These are phyloP conservation scores for Drosophila carrolli DNA, from an alignment of 1,140 invertebrate species.

Conservation along the genomic window DNA sequence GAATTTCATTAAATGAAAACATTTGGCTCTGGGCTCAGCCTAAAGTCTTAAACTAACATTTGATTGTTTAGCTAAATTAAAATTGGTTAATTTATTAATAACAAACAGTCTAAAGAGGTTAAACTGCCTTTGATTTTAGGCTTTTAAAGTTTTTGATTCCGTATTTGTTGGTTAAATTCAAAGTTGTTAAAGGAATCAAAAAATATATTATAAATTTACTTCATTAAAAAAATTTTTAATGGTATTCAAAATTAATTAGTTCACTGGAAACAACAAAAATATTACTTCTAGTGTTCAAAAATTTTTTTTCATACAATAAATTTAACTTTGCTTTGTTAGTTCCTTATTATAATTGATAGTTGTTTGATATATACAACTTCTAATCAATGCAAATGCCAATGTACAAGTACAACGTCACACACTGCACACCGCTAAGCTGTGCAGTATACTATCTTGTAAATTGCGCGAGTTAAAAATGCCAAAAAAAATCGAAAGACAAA, in stretches of 20 bases:
- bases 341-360: too few relatives aligned
- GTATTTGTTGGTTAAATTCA: too few relatives aligned
- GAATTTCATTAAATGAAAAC: not conserved
- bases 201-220: too few relatives aligned
- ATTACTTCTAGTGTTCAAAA: too few relatives aligned
- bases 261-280: too few relatives aligned
- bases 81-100: constrained; percentile 32
- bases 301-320: too few relatives aligned
- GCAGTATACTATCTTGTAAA: constrained; percentile 49
- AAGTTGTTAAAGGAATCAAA: too few relatives aligned
- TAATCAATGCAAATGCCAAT: not conserved
- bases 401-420: not conserved
- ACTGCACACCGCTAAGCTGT: constrained; percentile 7
- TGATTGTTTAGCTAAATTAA: constrained; percentile 24
- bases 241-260: not conserved
- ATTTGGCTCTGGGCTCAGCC: constrained; percentile 1
- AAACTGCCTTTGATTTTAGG: not conserved
- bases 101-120: constrained; percentile 1
- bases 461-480: constrained; percentile 23
- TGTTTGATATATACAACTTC: not conserved
- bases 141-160: too few relatives aligned
- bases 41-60: constrained; percentile 12
- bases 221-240: too few relatives aligned
- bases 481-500: constrained; percentile 29
- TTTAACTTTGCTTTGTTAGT: too few relatives aligned